These are phyloP conservation scores for Actenoides lindsayi DNA, from an alignment of 2,113 vertebrate species.

Conservation along the genomic window DNA sequence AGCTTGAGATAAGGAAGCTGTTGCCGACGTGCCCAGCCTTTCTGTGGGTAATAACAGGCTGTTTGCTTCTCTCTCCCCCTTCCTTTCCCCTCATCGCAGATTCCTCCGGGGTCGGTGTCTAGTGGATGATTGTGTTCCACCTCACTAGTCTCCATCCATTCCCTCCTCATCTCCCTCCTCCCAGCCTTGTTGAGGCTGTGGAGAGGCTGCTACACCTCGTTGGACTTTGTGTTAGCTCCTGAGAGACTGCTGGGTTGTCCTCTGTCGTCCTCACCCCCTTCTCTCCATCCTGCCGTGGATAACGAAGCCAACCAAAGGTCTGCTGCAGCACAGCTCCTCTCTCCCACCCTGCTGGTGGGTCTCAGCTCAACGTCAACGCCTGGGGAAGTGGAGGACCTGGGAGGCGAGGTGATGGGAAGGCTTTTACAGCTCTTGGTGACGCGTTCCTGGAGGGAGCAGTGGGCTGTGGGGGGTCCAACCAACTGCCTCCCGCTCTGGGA, in stretches of 20 bases:
- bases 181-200: background rate
- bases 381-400: background rate
- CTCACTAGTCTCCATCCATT: constrained; percentile 36
- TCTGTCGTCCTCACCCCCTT: background rate
- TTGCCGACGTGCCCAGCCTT: background rate
- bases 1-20: rapidly evolving
- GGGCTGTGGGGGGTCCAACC: background rate
- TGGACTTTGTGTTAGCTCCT: background rate
- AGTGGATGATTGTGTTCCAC: constrained; percentile 12
- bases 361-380: background rate
- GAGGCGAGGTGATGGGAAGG: background rate
- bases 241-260: background rate
- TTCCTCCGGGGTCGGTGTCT: background rate
- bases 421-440: background rate
- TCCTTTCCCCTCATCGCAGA: background rate
- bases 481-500: background rate
- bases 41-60: rapidly evolving
- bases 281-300: background rate
- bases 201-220: constrained; percentile 39
- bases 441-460: background rate
- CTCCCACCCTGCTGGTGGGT: background rate
- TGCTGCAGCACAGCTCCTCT: background rate
- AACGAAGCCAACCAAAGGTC: constrained; percentile 30
- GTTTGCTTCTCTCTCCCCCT: background rate
- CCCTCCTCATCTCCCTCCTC: constrained; percentile 2